These are phyloP conservation scores for Orthonyx spaldingii DNA, from an alignment of 2,113 vertebrate genomes.

Conservation along the genomic window DNA sequence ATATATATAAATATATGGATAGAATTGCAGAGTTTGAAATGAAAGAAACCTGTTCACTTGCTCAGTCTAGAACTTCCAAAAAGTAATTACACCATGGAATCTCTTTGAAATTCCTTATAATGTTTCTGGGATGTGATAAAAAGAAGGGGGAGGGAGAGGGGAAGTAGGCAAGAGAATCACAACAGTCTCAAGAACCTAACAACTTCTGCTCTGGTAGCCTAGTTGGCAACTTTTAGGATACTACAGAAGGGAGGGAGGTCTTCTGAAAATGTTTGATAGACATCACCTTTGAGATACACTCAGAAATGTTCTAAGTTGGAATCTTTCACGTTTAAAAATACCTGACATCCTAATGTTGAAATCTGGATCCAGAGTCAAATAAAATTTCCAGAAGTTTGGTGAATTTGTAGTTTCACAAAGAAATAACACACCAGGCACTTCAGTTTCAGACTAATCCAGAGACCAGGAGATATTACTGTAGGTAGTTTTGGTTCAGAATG, in stretches of 20 bases:
- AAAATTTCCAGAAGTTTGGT: not conserved
- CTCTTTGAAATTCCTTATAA: not conserved
- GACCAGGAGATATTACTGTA: not conserved
- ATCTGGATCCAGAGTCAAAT: not conserved
- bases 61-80: not conserved
- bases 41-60: not conserved
- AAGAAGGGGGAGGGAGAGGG: rapidly evolving
- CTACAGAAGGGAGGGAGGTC: not conserved
- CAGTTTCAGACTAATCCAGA: not conserved
- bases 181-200: not conserved
- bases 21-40: not conserved
- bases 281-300: not conserved
- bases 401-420: not conserved
- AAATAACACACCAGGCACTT: not conserved
- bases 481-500: not conserved
- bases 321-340: not conserved
- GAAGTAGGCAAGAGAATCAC: not conserved
- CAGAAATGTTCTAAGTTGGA: not conserved
- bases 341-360: not conserved
- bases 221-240: not conserved
- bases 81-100: not conserved
- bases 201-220: not conserved
- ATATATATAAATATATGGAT: not conserved
- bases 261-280: not conserved
- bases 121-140: not conserved